Base-by-base conservation (phyloP, 2,113 vertebrate genomes). In the Montifringilla adamsi region DNA sequence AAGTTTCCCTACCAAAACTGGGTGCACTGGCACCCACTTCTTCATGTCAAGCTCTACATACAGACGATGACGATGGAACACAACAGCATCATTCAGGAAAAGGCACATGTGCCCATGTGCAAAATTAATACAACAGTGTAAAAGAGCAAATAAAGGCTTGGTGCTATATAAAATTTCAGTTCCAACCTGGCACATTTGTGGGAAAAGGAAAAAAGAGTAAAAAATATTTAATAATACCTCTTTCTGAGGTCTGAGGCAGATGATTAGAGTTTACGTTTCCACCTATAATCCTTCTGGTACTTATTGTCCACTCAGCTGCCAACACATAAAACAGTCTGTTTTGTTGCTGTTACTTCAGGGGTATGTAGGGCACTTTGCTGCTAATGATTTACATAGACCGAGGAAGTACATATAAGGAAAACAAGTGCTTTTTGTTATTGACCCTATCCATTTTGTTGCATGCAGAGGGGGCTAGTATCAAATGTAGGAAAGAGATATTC, bases 11-110 rank as follows among this genome's bases (percentile, higher is more conserved):
- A 47, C 14, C 9, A 53, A 87, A 89, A 55, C 13, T 41, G 39
- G 10, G 16, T 16, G 31, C 37, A 23, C 24, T 50, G 39, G 20
- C 37, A 79, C 20, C 13, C 28, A 15, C 15, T 31, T 6, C 17
- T 82, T 19, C 15, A 28, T 0, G 0, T 70, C 22, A 80, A 62
- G 27, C 8, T 80, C 64, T 58, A 30, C 0, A 0, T 52, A 15
- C 0, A 5, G 7, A 5, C 43, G 70, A 41, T 0, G 0, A 59
- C 31, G 37, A 50, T 3, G 13, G 16, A 75, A 89, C 1, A 0
- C 18, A 49, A 30, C n/a, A 49, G 41, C 35, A 76, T 18, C 26
- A 27, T 28, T 68, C n/a, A 43, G 31, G 33, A 78, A 7, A 77
- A 50, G 73, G 14, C 13, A 41, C 5, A 50, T 35, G 11, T 13